A percentile compares a stretch with the other conserved stretches of the same genome.
Conservation (phyloP, 2,113 vertebrate species). For the Dermatemys mawii region DNA sequence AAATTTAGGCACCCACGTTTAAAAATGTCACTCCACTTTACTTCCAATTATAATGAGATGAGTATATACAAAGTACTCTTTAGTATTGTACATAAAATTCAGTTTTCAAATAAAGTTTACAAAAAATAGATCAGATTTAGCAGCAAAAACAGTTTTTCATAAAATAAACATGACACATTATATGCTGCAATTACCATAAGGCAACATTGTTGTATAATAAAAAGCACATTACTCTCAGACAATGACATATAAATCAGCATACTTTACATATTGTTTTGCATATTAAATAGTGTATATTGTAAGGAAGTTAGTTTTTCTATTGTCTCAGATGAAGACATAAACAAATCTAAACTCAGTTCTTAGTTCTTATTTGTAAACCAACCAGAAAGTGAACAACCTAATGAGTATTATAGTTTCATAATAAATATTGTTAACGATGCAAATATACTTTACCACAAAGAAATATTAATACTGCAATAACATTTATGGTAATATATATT, state of each 20-base stretch:
- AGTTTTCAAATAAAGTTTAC: neutral
- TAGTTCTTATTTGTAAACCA: neutral
- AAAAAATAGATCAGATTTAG: neutral
- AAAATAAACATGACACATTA: neutral
- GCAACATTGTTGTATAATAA: neutral
- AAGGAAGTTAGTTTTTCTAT: neutral
- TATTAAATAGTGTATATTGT: neutral
- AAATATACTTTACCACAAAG: neutral
- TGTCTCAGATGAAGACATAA: neutral
- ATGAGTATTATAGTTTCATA: neutral
- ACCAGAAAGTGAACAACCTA: neutral
- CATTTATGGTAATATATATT: neutral
- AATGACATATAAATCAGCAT: neutral
- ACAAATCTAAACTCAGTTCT: neutral
- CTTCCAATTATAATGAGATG: neutral
- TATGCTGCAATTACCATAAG: neutral
- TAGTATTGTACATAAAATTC: neutral
- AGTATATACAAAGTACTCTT: neutral
- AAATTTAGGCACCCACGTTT: neutral
- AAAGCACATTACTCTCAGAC: neutral
- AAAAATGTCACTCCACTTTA: neutral
- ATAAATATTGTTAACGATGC: neutral
- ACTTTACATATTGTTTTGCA: neutral
- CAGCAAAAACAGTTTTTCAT: neutral
- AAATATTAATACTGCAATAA: neutral